Base-by-base conservation (phyloP, 2,888 invertebrate genomes). In the Xanthia icteritia region DNA sequence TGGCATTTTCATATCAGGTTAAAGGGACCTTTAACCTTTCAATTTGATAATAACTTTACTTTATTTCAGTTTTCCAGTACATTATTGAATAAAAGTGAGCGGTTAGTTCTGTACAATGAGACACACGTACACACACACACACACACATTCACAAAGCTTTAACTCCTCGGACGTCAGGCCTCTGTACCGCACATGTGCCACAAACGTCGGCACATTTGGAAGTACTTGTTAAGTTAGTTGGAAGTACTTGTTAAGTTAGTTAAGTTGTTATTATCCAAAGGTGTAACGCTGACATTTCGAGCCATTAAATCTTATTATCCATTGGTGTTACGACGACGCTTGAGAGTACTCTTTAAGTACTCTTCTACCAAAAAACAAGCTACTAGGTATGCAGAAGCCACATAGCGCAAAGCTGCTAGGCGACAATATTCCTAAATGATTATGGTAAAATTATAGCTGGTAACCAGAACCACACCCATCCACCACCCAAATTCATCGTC, bases 401-500 rank as follows among this genome's bases (percentile, higher is more conserved):
- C 5, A 51, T 42, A 15, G 60, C 60, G 17, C 73, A 67, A 13
- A 42, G 45, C 1, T 82, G 78, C n/a, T 77, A 67, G 54, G 82
- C 70, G 5, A 73, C 79, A 20, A 9, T 83, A 63, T 58, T 42
- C 13, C 0, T 80, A 1, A 56, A 31, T 9, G 23, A 65, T 23
- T 0, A 31, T 27, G 51, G 51, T 61, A 39, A 13, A n/a, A 79
- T 82, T 27, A 13, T 58, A 54, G 31, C 56, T 13, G 64, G 64
- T 3, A 27, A 48, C 39, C 39, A 42, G 8, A 42, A 42, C 9
- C 39, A 42, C 42, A 11, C 0, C 0, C 83, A 83, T 56, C 48
- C 67, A 23, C 73, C 83, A 17, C 77, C 76, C 0, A 73, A 51
- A 48, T 83, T 66, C 27, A 5, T 61, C 13, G 8, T 76, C 8